Conservation (phyloP, 2,888 invertebrate species). For the Thera britannica region DNA sequence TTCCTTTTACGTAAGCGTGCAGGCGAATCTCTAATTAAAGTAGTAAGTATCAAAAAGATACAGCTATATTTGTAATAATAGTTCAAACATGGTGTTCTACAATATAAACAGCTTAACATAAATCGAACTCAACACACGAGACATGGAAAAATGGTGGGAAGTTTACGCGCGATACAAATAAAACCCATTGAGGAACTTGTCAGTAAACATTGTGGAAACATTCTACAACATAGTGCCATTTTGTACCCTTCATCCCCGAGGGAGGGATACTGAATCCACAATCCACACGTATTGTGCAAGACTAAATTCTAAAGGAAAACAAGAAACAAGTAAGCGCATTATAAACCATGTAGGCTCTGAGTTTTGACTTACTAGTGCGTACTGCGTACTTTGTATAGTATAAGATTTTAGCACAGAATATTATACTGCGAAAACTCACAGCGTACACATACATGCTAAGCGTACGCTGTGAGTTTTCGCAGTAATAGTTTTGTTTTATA, state of each 20-base stretch:
- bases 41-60: no score
- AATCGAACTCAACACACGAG: background rate
- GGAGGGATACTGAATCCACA: conserved; percentile 22
- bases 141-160: conserved; percentile 2
- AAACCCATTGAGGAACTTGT: conserved; percentile 30
- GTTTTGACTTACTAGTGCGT: background rate
- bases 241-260: conserved; percentile 30
- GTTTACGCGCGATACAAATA: conserved; percentile 23
- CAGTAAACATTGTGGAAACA: conserved; percentile 29
- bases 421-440: background rate
- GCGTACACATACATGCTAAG: background rate
- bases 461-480: no score
- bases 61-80: no score
- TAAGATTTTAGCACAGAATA: background rate
- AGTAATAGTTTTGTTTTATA: no score
- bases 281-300: conserved; percentile 13
- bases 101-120: background rate
- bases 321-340: conserved; percentile 11
- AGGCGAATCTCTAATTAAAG: no score
- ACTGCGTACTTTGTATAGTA: background rate
- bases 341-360: background rate
- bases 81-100: no score
- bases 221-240: conserved; percentile 26
- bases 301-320: conserved; percentile 14
- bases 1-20: no score